Evolutionary conservation across 2,888 invertebrate genomes (phyloP).

Genomic region (Chrysomela aeneicollis): DNA sequence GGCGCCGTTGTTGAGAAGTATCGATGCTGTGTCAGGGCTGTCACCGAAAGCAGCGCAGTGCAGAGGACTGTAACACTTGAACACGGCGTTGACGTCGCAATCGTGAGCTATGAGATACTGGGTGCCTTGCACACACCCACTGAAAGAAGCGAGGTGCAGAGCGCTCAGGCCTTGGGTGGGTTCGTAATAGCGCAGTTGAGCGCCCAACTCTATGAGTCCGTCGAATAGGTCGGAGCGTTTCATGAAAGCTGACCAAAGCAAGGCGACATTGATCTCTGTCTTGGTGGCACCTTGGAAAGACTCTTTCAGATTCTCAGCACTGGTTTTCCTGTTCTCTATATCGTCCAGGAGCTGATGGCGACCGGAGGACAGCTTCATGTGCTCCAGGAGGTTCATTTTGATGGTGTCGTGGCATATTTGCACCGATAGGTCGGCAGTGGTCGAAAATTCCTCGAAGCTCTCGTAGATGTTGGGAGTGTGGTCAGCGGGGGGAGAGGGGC

Average conservation of each 20-base stretch:
- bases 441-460: constrained; percentile 74
- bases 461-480: constrained; percentile 84
- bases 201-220: constrained; percentile 71
- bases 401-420: constrained; percentile 79
- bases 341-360: constrained; percentile 75
- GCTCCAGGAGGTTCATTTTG: constrained; percentile 76
- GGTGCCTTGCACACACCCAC: constrained; percentile 77
- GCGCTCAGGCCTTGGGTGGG: constrained; percentile 76
- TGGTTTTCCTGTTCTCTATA: constrained; percentile 73
- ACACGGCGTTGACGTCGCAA: constrained; percentile 73
- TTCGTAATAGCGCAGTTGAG: constrained; percentile 75
- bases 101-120: constrained; percentile 74
- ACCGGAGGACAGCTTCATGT: constrained; percentile 74
- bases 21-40: constrained; percentile 79
- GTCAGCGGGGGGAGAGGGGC: constrained; percentile 81
- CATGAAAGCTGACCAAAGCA: constrained; percentile 79
- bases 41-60: constrained; percentile 93
- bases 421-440: constrained; percentile 70
- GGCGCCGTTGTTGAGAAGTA: constrained; percentile 77
- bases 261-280: constrained; percentile 74
- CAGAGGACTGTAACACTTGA: constrained; percentile 80
- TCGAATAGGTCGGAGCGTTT: constrained; percentile 74
- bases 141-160: constrained; percentile 79
- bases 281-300: constrained; percentile 67
- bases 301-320: constrained; percentile 65